Evolutionary conservation across 2,797 vertebrate species (phyloP).

Genomic region (Urophycis tenuis): DNA sequence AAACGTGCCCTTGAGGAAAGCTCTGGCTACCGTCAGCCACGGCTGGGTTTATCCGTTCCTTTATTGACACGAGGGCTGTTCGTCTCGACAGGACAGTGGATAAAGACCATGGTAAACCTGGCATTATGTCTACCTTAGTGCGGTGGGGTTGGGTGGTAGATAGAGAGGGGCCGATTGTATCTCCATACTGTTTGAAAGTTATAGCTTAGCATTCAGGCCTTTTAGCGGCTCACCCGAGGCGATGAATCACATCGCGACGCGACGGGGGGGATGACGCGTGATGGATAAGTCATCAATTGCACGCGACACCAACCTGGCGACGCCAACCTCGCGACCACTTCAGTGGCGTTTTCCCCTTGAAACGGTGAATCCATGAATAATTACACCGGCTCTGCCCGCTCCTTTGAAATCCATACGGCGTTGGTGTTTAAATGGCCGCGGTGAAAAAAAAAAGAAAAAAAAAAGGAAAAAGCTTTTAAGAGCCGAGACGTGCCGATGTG

Average conservation of each 20-base stretch:
- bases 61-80: not conserved
- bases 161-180: not conserved
- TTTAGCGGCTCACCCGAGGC: not conserved
- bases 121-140: not conserved
- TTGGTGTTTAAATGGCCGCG: no score
- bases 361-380: no score
- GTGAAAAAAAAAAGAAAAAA: no score
- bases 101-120: not conserved
- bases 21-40: not conserved
- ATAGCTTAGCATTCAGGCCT: not conserved
- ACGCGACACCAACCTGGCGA: no score
- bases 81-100: not conserved
- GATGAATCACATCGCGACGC: not conserved
- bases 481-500: conserved; percentile 61
- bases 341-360: no score
- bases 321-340: no score
- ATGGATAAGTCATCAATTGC: no score
- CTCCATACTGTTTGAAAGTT: not conserved
- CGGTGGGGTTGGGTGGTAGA: no score
- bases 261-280: not conserved
- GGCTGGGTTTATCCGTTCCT: not conserved
- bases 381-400: no score
- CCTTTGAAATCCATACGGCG: no score
- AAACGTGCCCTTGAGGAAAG: not conserved
- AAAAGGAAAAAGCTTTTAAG: conserved; percentile 62